Base-by-base conservation (phyloP, 1,140 invertebrate genomes). In the Drosophila simulans region DNA sequence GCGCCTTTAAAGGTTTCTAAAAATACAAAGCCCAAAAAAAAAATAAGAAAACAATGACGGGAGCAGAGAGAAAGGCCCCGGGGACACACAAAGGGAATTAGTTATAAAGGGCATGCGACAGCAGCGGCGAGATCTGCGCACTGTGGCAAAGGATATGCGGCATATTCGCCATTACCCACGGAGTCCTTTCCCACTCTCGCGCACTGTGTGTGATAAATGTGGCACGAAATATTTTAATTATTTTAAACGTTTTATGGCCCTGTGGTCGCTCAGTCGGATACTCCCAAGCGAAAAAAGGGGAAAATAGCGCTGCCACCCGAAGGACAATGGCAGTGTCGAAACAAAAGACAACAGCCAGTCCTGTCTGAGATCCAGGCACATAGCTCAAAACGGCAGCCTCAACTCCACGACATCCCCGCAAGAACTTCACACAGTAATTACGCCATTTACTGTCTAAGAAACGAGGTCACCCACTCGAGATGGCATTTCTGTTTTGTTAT, bases 151-250 rank as follows among this genome's bases (percentile, higher is more conserved):
- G 77, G 83, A 88, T 88, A 88, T 88, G 79, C 82, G 64, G 83
- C 75, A 78, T 76, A 76, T 88, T 86, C 77, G 74, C 78, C 82
- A 84, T 84, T 81, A 73, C 45, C 62, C 69, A 51, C 42, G 58
- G 25, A 45, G 27, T 62, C 57, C 39, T 43, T 39, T 42, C 48
- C 45, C 7, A 2, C 27, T 31, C 1, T 4, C 7, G 22, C 37
- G 8, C 37, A 56, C 34, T 51, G 63, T 68, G 74, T 88, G 78
- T 89, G 84, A 88, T 89, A 85, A 85, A 90, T 88, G 88, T 91
- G 88, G 74, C 88, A 89, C 83, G 80, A 91, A 91, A 91, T 88
- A 91, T 91, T 91, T 91, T 84, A 91, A 91, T 89, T 91, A 91
- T 91, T 91, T 91, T 91, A 91, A 91, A 91, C 80, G 88, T 91